Conservation (phyloP, 2,888 invertebrate species). For the Conchocele bisecta region DNA sequence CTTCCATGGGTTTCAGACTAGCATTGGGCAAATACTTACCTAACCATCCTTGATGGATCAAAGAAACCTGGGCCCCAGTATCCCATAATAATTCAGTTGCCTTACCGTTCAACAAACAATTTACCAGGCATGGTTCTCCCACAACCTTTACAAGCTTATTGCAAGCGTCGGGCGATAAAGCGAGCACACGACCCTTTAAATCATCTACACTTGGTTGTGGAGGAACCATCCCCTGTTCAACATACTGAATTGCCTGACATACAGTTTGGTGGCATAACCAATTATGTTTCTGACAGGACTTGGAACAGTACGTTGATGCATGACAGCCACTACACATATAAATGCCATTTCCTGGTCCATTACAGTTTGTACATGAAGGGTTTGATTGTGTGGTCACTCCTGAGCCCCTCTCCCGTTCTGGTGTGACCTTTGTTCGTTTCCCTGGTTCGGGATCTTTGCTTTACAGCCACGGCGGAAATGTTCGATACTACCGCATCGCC, state of each 20-base stretch:
- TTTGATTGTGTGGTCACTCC: background rate
- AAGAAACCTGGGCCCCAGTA: slow-evolving; percentile 41
- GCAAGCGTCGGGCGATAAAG: background rate
- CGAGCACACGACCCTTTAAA: slow-evolving; percentile 3
- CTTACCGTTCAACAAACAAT: background rate
- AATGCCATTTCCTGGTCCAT: background rate
- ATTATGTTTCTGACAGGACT: background rate
- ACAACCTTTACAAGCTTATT: slow-evolving; percentile 1
- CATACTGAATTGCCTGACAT: background rate
- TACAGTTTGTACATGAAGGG: background rate
- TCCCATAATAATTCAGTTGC: slow-evolving; percentile 21
- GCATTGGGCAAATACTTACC: background rate
- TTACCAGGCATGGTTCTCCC: slow-evolving; percentile 19
- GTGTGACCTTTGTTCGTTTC: slow-evolving; percentile 5
- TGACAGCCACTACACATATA: slow-evolving; percentile 4
- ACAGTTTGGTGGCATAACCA: background rate
- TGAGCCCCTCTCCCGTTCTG: slow-evolving; percentile 7
- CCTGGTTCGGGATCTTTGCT: background rate
- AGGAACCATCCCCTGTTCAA: background rate
- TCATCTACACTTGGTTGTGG: background rate
- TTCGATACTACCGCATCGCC: slow-evolving; percentile 20
- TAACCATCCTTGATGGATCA: slow-evolving; percentile 3
- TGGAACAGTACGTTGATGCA: background rate
- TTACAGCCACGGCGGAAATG: slow-evolving; percentile 16
- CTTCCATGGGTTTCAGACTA: background rate